These are phyloP conservation scores for Orcinus orca DNA, from an alignment of 2,113 vertebrate genomes.

Conservation along the genomic window DNA sequence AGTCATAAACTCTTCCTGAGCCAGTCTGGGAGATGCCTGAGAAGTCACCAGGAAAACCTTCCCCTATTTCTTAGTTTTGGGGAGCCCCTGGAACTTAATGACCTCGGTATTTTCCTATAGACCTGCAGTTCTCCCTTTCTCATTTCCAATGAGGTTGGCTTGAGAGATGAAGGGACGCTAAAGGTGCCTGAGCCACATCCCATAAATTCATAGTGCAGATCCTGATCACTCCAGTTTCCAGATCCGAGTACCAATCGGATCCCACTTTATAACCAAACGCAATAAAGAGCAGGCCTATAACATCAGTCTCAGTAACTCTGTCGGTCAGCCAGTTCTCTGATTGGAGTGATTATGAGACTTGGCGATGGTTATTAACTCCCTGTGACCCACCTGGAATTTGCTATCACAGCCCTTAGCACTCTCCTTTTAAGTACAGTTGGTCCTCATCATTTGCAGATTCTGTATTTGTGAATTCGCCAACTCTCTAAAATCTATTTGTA, in stretches of 20 bases:
- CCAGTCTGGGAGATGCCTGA: not conserved
- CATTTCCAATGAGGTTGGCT: not conserved
- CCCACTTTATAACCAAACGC: not conserved
- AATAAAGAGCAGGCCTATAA: not conserved
- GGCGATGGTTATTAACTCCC: not conserved
- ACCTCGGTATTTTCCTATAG: not conserved
- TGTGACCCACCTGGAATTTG: not conserved
- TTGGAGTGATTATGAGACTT: not conserved
- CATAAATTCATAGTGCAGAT: not conserved
- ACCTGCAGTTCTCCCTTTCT: not conserved
- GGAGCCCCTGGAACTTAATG: not conserved
- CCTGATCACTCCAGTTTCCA: not conserved
- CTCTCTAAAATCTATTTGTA: slow-evolving; percentile 28
- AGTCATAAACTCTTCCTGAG: not conserved
- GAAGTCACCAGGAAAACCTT: not conserved
- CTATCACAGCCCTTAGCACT: not conserved
- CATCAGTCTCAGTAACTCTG: not conserved
- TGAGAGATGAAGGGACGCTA: not conserved
- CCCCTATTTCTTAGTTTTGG: not conserved
- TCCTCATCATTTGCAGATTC: not conserved
- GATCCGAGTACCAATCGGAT: not conserved
- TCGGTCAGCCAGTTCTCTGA: not conserved
- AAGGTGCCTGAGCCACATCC: not conserved
- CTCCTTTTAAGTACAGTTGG: not conserved
- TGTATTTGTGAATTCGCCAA: not conserved